A percentile compares a stretch with the other conserved stretches of the same genome.
Conservation (phyloP, 2,113 vertebrate genomes). For the Semnornis frantzii region DNA sequence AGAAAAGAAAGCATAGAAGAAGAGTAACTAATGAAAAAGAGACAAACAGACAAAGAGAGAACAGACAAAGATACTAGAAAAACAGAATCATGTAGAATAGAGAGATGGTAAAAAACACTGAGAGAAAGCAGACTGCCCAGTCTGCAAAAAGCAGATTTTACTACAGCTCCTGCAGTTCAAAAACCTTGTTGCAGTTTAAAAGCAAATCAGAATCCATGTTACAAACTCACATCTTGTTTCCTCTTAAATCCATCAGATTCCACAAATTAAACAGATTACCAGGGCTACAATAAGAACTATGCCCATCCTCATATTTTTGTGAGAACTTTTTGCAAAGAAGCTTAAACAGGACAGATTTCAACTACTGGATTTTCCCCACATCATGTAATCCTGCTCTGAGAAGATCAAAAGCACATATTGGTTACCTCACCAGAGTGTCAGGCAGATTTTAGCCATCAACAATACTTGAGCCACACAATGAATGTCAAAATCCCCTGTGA, state of each 20-base stretch:
- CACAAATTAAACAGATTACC: constrained; percentile 14
- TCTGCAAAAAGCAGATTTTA: neutral
- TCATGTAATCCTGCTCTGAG: neutral
- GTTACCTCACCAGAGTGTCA: neutral
- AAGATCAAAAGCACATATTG: neutral
- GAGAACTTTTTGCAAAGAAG: neutral
- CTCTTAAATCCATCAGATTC: neutral
- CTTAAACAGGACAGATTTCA: neutral
- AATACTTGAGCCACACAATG: neutral
- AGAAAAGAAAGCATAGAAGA: neutral
- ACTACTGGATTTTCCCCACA: neutral
- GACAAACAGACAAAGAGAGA: neutral
- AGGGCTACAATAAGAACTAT: neutral
- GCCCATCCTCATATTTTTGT: neutral
- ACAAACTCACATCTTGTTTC: neutral
- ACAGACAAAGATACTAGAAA: neutral
- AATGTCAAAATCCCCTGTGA: neutral
- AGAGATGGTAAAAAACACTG: neutral
- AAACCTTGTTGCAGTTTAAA: neutral
- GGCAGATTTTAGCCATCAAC: neutral
- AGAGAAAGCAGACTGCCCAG: neutral
- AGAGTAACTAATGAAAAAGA: neutral
- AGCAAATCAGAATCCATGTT: neutral
- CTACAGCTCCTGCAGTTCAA: neutral
- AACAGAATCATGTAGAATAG: neutral